Evolutionary conservation across 2,113 vertebrate species (phyloP), one percentile per base, ranked within the genome.

Genomic region (Cryptotis parvus): DNA sequence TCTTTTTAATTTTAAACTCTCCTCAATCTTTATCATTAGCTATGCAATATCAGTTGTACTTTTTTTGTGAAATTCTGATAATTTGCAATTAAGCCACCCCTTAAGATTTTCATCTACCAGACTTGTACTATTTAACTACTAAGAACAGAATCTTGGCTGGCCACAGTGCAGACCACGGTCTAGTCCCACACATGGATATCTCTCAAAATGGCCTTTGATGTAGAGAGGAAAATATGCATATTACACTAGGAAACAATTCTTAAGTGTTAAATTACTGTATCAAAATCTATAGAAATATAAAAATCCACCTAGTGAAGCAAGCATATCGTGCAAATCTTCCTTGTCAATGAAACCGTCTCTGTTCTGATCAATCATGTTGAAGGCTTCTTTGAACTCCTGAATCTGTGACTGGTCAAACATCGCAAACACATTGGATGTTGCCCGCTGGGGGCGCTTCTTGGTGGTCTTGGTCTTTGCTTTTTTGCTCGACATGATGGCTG

Each of bases 311-410:
- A 99, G 98, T 29, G 99, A 99, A 55, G 99, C 99, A 0, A 99
- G 98, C 99, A 99, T 99, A 89, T 99, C 99, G 4, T 99, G 99
- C 92, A 99, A 95, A 92, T 99, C 99, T 94, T 99, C 99, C 94
- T 99, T 99, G 97, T 99, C 99, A 0, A 99, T 99, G 92, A 99
- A 99, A 39, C 99, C 99, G 4, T 99, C 99, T 72, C 99, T 97
- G 96, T 99, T 99, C 98, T 99, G 99, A 97, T 99, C 99, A 0
- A 99, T 99, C 99, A 99, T 99, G 97, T 99, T 99, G 97, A 99
- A 99, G 45, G 99, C 99, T 97, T 99, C 99, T 93, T 99, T 99
- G 91, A 99, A 99, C 91, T 99, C 99, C 95, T 99, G 99, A 83
- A 99, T 99, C 96, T 99, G 99, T 0, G 99, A 99, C 98, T 99